A percentile compares a stretch with the other conserved stretches of the same genome.
phyloP scores from a whole-genome alignment of 2,888 invertebrate species.

The Apotomis turbidana region DNA sequence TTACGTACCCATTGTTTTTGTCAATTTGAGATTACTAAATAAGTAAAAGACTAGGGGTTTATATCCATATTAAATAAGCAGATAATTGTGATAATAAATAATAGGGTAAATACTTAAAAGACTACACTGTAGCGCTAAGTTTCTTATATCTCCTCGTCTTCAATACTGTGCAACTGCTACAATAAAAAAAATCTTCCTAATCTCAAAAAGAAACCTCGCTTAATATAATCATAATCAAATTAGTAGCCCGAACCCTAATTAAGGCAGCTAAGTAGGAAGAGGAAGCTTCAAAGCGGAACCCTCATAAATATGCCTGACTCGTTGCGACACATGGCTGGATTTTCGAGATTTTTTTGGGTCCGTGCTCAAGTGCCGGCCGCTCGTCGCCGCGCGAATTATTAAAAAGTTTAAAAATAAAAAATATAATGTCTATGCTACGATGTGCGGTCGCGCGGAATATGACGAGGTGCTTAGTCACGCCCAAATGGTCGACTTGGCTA shows the following conservation, averaged over 20 bases:
- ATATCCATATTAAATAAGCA: too few species aligned
- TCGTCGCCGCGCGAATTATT: slow-evolving; percentile 75
- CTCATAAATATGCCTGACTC: slow-evolving; percentile 56
- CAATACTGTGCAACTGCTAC: not conserved
- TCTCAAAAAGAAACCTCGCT: not conserved
- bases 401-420: slow-evolving; percentile 75
- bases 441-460: slow-evolving; percentile 65
- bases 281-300: slow-evolving; percentile 61
- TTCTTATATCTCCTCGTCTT: not conserved
- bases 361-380: slow-evolving; percentile 77
- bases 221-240: slow-evolving; percentile 32
- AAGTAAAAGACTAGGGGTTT: too few species aligned
- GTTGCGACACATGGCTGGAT: slow-evolving; percentile 74
- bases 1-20: too few species aligned
- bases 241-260: slow-evolving; percentile 36
- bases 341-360: slow-evolving; percentile 77
- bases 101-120: too few species aligned
- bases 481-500: slow-evolving; percentile 53
- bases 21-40: too few species aligned
- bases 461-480: slow-evolving; percentile 60
- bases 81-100: too few species aligned
- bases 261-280: slow-evolving; percentile 34
- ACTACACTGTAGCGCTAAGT: too few species aligned
- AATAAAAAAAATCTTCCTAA: not conserved
- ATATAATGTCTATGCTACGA: slow-evolving; percentile 62